Evolutionary conservation across 2,888 invertebrate species (phyloP).

Genomic region (Leucophenga montana): DNA sequence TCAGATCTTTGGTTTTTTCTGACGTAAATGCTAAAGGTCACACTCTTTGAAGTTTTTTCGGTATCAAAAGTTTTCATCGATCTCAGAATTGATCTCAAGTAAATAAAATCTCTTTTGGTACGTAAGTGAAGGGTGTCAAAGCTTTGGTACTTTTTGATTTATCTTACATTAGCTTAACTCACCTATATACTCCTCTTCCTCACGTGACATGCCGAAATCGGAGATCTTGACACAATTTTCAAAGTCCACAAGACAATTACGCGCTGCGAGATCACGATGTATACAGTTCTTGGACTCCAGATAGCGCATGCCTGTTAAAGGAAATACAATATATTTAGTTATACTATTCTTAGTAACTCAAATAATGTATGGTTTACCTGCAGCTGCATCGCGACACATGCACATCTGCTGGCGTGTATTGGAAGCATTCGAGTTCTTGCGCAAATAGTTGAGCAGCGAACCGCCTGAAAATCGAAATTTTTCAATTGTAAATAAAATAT

Average conservation of each 20-base stretch:
- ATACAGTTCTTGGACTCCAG: conserved; percentile 96
- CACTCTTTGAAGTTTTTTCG: no score
- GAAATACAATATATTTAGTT: background rate
- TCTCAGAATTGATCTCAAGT: no score
- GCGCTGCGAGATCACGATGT: conserved; percentile 94
- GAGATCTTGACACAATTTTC: conserved; percentile 95
- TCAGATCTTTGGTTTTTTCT: no score
- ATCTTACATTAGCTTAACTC: background rate
- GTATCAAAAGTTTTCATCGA: no score
- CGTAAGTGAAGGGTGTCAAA: no score
- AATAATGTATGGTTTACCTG: no score
- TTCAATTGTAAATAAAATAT: background rate
- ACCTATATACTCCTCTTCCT: conserved; percentile 94
- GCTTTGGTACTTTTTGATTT: background rate
- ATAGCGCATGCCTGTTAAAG: conserved; percentile 84
- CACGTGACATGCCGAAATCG: conserved; percentile 98
- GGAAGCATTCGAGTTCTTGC: conserved; percentile 83
- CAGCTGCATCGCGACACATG: conserved; percentile 95
- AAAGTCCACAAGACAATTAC: conserved; percentile 86
- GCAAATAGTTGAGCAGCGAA: conserved; percentile 89
- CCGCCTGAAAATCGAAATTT: conserved; percentile 78
- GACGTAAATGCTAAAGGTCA: no score
- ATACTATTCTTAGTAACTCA: background rate
- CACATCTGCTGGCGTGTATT: conserved; percentile 81
- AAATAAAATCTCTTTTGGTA: no score